Evolutionary conservation across 2,888 invertebrate species (phyloP), one percentile per base, ranked within the genome.

Genomic region (Hirtodrosophila cameraria): DNA sequence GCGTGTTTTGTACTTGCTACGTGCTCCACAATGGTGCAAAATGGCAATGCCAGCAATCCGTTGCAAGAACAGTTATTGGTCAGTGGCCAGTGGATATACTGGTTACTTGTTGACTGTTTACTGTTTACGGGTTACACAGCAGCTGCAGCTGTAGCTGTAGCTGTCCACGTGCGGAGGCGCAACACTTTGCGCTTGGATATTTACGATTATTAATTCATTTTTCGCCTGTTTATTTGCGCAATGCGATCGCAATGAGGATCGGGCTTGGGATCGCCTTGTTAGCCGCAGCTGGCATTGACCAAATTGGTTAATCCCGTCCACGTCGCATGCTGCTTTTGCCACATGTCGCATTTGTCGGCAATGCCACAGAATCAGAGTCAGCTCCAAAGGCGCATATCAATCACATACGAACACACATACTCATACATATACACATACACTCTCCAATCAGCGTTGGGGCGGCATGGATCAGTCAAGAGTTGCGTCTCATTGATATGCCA

Each of bases 181-280:
- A 57, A 79, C 79, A 77, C 75, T 77, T 74, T 76, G 58, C 63
- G 76, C 66, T 35, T 15, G 62, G 74, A 86, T 87, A 87, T 87
- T 87, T 87, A 87, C 87, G 87, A 87, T 87, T 87, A 87, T 87
- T 86, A 88, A 87, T 88, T 87, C 85, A 87, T 87, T 87, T 87
- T 85, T 86, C 60, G 84, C 77, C 71, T 62, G 71, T 64, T 85
- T 75, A 82, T 70, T 68, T 54, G 79, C 62, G 69, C 50, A 27
- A 66, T 62, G 71, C 50, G 50, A 39, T 41, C 27, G 54, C 30
- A 43, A 35, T 54, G 28, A 11, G 13, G 31, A 7, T 41, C 27
- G 54, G 28, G 35, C 27, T 54, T 23, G 9, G 13, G 31, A 7
- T 30, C 59, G 53, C 60, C 86, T 82, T 85, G 86, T 82, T 78